Conservation (phyloP, 2,797 vertebrate species). For the Hyperoplus immaculatus region DNA sequence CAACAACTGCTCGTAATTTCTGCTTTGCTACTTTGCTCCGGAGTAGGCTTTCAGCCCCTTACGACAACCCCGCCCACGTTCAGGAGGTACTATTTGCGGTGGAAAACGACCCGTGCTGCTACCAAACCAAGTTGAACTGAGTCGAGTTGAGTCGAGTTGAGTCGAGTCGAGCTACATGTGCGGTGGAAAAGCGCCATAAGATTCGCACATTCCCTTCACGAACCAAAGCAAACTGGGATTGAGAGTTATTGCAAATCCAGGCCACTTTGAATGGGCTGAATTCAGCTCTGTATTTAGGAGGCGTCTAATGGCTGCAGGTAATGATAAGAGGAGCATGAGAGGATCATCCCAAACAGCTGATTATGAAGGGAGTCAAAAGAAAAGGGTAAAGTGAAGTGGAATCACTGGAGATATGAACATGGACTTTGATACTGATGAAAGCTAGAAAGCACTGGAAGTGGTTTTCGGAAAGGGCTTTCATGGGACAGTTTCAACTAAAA, state of each 20-base stretch:
- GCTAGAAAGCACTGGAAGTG: slow-evolving; percentile 45
- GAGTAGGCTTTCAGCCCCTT: no score
- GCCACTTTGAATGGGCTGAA: slow-evolving; percentile 11
- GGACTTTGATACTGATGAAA: slow-evolving; percentile 63
- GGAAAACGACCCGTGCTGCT: no score
- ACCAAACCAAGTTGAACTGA: no score
- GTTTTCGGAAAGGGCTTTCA: slow-evolving; percentile 48
- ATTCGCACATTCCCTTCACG: slow-evolving; percentile 6
- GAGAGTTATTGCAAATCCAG: slow-evolving; percentile 7
- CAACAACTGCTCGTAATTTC: no score
- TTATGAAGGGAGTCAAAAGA: slow-evolving; percentile 48
- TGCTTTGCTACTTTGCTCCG: no score
- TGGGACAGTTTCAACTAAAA: slow-evolving; percentile 20
- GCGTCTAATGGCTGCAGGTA: slow-evolving; percentile 42
- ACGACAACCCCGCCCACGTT: no score
- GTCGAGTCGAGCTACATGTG: no score
- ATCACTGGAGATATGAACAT: slow-evolving; percentile 42
- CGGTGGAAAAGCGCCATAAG: no score
- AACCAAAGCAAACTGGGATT: slow-evolving; percentile 7
- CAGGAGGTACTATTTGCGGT: no score
- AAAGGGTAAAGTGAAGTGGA: slow-evolving; percentile 54
- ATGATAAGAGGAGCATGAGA: slow-evolving; percentile 53
- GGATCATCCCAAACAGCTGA: slow-evolving; percentile 36
- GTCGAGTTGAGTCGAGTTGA: no score
- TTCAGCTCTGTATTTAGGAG: slow-evolving; percentile 46